Evolutionary conservation across 1,140 invertebrate species (phyloP).

Genomic region (Ephestia elutella): DNA sequence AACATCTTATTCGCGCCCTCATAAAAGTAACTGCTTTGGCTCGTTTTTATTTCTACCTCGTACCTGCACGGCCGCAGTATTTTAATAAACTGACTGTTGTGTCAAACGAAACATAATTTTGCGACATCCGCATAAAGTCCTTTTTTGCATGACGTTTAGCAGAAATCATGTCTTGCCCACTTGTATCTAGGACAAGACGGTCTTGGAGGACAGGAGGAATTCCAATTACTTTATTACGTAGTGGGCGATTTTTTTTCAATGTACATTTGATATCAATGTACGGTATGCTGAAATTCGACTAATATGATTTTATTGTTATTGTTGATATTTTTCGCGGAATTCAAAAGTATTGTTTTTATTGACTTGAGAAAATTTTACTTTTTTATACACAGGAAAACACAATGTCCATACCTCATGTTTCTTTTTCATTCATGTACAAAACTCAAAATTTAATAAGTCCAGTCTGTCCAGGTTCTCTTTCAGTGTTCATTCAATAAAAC

Average conservation of each 20-base stretch:
- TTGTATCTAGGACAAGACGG: slow-evolving; percentile 68
- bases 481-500: too few relatives aligned
- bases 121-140: slow-evolving; percentile 20
- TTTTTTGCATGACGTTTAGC: slow-evolving; percentile 17
- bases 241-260: slow-evolving; percentile 21
- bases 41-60: slow-evolving; percentile 73
- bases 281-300: background rate
- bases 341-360: too few relatives aligned
- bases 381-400: too few relatives aligned
- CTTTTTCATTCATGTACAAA: too few relatives aligned
- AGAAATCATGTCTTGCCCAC: slow-evolving; percentile 62
- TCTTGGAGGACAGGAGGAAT: slow-evolving; percentile 67
- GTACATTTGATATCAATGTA: slow-evolving; percentile 5
- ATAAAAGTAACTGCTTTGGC: slow-evolving; percentile 73
- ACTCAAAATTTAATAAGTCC: too few relatives aligned
- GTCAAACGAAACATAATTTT: slow-evolving; percentile 30
- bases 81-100: slow-evolving; percentile 63
- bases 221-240: slow-evolving; percentile 69
- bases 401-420: too few relatives aligned
- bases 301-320: background rate
- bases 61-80: slow-evolving; percentile 73
- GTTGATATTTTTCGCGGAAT: too few relatives aligned
- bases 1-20: slow-evolving; percentile 74
- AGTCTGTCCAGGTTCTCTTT: too few relatives aligned
- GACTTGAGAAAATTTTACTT: too few relatives aligned